Conservation (phyloP, 1,140 invertebrate species). For the Gonioctena quinquepunctata region DNA sequence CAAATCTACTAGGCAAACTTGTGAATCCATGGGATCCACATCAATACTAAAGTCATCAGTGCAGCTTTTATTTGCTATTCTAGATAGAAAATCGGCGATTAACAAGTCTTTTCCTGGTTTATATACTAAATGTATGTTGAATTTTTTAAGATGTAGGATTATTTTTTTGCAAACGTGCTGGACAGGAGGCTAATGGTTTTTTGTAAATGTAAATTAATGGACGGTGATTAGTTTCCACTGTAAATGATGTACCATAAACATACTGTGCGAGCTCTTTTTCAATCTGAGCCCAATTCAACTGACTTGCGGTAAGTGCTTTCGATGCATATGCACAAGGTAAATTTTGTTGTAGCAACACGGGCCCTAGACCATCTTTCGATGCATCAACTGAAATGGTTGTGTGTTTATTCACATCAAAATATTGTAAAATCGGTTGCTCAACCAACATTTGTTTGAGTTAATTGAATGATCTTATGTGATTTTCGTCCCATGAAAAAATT, state of each 20-base stretch:
- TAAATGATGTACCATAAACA: conserved; percentile 37
- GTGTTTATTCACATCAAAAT: conserved; percentile 23
- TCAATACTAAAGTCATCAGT: conserved; percentile 10
- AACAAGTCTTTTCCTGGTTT: conserved; percentile 49
- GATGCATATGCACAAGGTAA: conserved; percentile 51
- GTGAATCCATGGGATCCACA: too few relatives aligned
- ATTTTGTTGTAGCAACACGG: conserved; percentile 47
- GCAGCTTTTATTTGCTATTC: conserved; percentile 29
- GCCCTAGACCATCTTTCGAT: conserved; percentile 49
- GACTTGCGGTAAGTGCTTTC: conserved; percentile 44
- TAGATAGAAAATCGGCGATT: conserved; percentile 53
- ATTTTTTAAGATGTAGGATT: conserved; percentile 50
- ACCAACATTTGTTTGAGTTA: conserved; percentile 42
- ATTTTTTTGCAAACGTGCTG: conserved; percentile 49
- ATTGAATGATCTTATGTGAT: conserved; percentile 39
- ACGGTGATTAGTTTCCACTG: conserved; percentile 41
- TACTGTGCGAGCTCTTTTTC: conserved; percentile 44
- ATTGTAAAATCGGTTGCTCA: conserved; percentile 42
- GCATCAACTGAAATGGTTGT: conserved; percentile 46
- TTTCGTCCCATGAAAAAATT: conserved; percentile 52
- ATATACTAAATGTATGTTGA: conserved; percentile 54
- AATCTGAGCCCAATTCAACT: conserved; percentile 48
- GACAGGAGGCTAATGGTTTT: conserved; percentile 43
- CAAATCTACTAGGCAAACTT: background rate
- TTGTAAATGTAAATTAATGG: conserved; percentile 42